Evolutionary conservation across 2,888 invertebrate species (phyloP).

Genomic region (Drymonia ruficornis): DNA sequence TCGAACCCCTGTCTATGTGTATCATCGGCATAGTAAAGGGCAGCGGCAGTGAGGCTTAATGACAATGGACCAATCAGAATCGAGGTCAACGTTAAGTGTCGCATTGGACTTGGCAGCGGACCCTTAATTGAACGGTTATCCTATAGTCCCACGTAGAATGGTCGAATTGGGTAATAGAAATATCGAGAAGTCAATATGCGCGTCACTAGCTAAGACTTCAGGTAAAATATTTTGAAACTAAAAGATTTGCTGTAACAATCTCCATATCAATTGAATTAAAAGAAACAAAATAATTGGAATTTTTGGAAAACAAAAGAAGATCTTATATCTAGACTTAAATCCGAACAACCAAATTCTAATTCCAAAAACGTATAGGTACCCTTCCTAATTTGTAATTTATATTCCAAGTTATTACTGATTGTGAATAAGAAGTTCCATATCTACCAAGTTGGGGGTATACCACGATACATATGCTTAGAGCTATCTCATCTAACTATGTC

Average conservation of each 20-base stretch:
- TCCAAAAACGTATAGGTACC: too few relatives aligned
- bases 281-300: too few relatives aligned
- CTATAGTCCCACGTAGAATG: slow-evolving; percentile 39
- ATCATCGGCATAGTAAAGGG: slow-evolving; percentile 60
- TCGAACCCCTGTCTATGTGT: slow-evolving; percentile 59
- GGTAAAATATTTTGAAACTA: neutral
- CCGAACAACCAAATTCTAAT: too few relatives aligned
- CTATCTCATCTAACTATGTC: slow-evolving; percentile 12
- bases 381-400: too few relatives aligned
- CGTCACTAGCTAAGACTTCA: neutral
- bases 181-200: slow-evolving; percentile 9
- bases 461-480: too few relatives aligned
- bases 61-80: slow-evolving; percentile 74
- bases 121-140: slow-evolving; percentile 70
- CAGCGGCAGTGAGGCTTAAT: slow-evolving; percentile 67
- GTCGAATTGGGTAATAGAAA: slow-evolving; percentile 38
- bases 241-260: too few relatives aligned
- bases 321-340: too few relatives aligned
- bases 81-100: slow-evolving; percentile 75
- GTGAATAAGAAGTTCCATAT: neutral
- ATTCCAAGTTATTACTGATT: too few relatives aligned
- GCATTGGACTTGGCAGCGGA: slow-evolving; percentile 69
- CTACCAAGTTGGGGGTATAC: too few relatives aligned
- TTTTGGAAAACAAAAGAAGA: too few relatives aligned
- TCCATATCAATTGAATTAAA: too few relatives aligned